These are phyloP conservation scores for Aplodontia rufa DNA, from an alignment of 2,113 vertebrate species.

Conservation along the genomic window DNA sequence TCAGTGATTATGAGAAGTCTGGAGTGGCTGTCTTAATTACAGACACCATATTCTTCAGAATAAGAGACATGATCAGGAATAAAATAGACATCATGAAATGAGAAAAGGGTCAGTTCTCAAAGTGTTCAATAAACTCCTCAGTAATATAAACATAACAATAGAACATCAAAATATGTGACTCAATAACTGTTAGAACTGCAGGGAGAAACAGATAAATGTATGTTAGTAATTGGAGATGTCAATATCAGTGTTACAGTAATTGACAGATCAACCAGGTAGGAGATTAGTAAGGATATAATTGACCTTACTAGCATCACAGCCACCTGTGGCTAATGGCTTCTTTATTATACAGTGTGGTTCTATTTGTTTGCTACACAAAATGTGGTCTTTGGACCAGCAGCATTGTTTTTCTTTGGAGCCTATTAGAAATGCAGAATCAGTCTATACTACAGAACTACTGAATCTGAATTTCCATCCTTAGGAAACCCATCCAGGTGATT, in stretches of 20 bases:
- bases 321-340: neutral
- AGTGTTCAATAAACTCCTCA: neutral
- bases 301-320: neutral
- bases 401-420: neutral
- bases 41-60: neutral
- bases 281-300: neutral
- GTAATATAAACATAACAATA: neutral
- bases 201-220: neutral
- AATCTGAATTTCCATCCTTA: neutral
- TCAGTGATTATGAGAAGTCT: neutral
- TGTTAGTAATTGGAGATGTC: neutral
- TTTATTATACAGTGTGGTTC: neutral
- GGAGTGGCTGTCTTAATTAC: neutral
- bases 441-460: neutral
- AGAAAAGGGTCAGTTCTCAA: neutral
- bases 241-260: neutral
- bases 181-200: neutral
- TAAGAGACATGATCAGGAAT: neutral
- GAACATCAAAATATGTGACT: neutral
- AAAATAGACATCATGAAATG: neutral
- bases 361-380: neutral
- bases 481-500: neutral
- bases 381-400: neutral
- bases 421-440: neutral
- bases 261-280: neutral